phyloP scores from a whole-genome alignment of 2,888 invertebrate species.

The Pharmacophagus antenor region DNA sequence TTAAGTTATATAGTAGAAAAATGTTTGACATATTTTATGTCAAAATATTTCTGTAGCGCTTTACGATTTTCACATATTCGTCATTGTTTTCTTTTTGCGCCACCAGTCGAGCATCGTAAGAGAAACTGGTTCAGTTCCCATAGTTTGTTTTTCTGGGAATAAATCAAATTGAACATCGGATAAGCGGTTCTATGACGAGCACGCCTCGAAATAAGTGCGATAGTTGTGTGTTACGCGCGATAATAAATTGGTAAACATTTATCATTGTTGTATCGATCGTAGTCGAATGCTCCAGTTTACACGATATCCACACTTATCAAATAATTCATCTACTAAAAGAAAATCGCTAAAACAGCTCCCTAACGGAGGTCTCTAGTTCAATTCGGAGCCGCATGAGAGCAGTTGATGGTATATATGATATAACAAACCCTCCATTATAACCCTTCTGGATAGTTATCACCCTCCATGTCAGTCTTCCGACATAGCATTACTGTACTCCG shows the following conservation, averaged over 20 bases:
- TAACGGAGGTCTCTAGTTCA: no score
- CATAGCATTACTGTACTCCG: no score
- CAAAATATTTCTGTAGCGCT: background rate
- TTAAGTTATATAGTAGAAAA: no score
- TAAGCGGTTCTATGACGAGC: slow-evolving; percentile 3
- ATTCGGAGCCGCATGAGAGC: no score
- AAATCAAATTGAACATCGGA: slow-evolving; percentile 27
- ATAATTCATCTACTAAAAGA: background rate
- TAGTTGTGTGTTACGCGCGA: background rate
- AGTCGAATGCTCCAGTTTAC: slow-evolving; percentile 39
- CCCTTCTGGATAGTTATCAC: no score
- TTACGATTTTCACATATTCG: slow-evolving; percentile 12
- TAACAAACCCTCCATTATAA: no score
- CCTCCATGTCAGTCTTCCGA: no score
- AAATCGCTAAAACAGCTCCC: no score
- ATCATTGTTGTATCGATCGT: slow-evolving; percentile 35
- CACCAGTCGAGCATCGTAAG: slow-evolving; percentile 16
- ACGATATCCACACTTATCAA: slow-evolving; percentile 16
- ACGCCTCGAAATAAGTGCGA: slow-evolving; percentile 1
- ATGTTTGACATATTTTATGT: background rate
- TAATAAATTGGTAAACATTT: slow-evolving; percentile 24
- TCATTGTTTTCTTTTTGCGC: slow-evolving; percentile 31
- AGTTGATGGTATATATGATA: no score
- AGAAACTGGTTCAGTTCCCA: slow-evolving; percentile 41
- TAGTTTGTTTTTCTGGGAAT: slow-evolving; percentile 33